phyloP scores from a whole-genome alignment of 2,797 vertebrate genomes.

The Cryptoblepharus egeriae region DNA sequence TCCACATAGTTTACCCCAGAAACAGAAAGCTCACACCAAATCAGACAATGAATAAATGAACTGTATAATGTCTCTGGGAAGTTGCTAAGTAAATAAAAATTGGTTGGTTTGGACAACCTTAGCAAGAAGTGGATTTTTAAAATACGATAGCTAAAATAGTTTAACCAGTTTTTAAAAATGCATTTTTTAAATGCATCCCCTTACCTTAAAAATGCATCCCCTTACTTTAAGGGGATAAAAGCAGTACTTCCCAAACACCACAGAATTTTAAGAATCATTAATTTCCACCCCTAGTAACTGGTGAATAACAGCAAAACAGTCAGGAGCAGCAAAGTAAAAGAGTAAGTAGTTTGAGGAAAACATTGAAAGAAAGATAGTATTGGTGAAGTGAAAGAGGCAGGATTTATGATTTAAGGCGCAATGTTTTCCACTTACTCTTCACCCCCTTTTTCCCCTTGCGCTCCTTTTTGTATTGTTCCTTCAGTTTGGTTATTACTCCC shows the following conservation, averaged over 20 bases:
- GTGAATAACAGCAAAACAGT: conserved; percentile 75
- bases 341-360: conserved; percentile 85
- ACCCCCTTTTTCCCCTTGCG: conserved; percentile 99
- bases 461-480: conserved; percentile 99
- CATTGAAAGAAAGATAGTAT: conserved; percentile 80
- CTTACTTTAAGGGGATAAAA: conserved; percentile 54
- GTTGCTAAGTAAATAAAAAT: neutral
- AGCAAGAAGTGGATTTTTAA: conserved; percentile 49
- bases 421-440: conserved; percentile 98
- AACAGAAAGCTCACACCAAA: neutral
- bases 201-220: conserved; percentile 26
- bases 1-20: neutral
- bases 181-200: conserved; percentile 20
- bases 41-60: neutral
- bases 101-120: conserved; percentile 28
- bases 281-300: conserved; percentile 80
- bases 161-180: conserved; percentile 44
- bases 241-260: conserved; percentile 34
- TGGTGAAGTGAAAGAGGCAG: conserved; percentile 76
- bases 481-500: conserved; percentile 99
- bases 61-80: neutral
- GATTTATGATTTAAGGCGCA: conserved; percentile 81
- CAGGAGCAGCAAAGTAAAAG: conserved; percentile 84
- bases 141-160: conserved; percentile 49
- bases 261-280: conserved; percentile 63